Conservation (phyloP, 2,797 vertebrate species). For the Chloroceryle inda region DNA sequence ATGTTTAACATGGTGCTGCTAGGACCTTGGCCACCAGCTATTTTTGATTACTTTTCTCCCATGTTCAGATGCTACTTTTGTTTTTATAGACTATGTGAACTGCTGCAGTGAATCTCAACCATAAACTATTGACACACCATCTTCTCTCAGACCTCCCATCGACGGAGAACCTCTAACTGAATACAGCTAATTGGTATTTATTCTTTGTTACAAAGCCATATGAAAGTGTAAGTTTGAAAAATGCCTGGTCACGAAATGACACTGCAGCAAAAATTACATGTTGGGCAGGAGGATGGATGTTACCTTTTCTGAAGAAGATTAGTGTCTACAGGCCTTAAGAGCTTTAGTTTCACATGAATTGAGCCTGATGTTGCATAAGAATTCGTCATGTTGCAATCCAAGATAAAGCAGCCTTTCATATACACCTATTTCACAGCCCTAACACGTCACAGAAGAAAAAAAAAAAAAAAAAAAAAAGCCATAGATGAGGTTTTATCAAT, state of each 20-base stretch:
- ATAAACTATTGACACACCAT: rapidly evolving
- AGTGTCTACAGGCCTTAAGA: neutral
- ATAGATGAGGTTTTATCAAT: neutral
- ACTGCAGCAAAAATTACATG: neutral
- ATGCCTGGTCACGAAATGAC: neutral
- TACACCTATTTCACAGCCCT: neutral
- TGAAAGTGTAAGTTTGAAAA: neutral
- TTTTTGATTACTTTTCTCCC: neutral
- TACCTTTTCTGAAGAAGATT: neutral
- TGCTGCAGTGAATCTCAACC: neutral
- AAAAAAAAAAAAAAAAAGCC: neutral
- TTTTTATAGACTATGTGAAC: neutral
- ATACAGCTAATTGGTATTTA: neutral
- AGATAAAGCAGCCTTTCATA: neutral
- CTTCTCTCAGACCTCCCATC: neutral
- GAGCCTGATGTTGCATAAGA: conserved; percentile 44
- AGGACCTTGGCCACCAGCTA: neutral
- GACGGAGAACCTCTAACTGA: neutral
- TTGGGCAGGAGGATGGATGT: neutral
- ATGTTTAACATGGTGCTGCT: neutral
- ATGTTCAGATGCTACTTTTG: neutral
- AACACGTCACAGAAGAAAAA: neutral
- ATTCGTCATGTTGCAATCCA: neutral
- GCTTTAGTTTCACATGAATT: conserved; percentile 37
- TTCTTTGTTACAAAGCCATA: neutral